These are phyloP conservation scores for Strigamia transsilvanica DNA, from an alignment of 2,888 invertebrate species.

Conservation along the genomic window DNA sequence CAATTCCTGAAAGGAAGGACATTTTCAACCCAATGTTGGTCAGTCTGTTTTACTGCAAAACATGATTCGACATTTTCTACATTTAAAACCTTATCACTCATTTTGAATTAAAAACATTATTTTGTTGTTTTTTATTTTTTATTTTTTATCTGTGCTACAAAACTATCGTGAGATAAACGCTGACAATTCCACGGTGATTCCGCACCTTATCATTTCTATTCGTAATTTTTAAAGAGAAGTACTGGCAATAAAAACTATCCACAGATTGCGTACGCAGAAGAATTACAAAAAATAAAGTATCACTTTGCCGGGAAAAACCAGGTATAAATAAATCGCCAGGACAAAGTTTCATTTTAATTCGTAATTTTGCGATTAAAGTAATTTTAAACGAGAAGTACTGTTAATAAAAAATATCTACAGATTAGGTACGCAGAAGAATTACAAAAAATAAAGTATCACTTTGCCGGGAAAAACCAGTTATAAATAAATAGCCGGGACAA, in stretches of 20 bases:
- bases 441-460: background rate
- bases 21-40: no score
- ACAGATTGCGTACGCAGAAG: background rate
- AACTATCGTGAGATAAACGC: no score
- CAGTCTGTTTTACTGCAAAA: no score
- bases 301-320: background rate
- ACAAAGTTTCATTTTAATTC: background rate
- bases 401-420: background rate
- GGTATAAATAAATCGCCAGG: background rate
- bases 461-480: constrained; percentile 9
- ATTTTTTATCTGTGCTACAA: no score
- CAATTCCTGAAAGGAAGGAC: no score
- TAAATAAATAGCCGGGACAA: background rate
- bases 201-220: no score
- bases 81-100: no score
- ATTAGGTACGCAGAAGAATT: background rate
- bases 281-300: background rate
- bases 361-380: background rate
- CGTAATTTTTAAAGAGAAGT: background rate
- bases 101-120: no score
- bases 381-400: background rate
- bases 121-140: no score
- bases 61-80: no score
- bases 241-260: background rate
- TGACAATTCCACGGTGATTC: no score